Conservation (phyloP, 2,113 vertebrate genomes). For the Phainopepla nitens region DNA sequence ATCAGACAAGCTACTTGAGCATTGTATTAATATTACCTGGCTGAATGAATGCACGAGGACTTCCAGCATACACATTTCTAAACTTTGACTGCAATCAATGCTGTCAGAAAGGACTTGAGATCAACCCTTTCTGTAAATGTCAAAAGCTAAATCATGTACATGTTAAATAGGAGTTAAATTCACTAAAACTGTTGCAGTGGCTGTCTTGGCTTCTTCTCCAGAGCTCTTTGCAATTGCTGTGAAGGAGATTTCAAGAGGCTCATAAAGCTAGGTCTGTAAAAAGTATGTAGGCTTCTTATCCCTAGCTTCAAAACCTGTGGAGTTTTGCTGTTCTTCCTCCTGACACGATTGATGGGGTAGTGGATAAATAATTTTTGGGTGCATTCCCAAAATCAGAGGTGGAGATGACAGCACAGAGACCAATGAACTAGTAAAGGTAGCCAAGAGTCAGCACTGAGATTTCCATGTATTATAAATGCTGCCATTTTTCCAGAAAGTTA, state of each 20-base stretch:
- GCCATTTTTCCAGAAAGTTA: not conserved
- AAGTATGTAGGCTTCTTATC: not conserved
- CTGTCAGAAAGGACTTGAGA: not conserved
- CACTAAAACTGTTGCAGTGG: not conserved
- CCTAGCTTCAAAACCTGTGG: not conserved
- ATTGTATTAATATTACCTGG: not conserved
- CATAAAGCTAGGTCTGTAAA: not conserved
- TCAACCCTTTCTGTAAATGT: not conserved
- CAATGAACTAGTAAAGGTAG: not conserved
- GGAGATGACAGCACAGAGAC: not conserved
- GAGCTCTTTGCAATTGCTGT: not conserved
- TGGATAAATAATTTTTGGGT: not conserved
- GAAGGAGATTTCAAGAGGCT: not conserved
- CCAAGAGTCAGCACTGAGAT: not conserved
- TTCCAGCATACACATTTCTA: not conserved
- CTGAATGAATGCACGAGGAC: not conserved
- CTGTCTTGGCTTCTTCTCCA: not conserved
- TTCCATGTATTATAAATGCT: not conserved
- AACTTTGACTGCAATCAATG: not conserved
- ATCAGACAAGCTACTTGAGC: not conserved
- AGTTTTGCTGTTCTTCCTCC: not conserved
- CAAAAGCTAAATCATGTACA: not conserved
- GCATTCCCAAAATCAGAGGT: not conserved
- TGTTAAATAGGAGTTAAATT: not conserved
- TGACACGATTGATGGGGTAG: not conserved